Evolutionary conservation across 2,113 vertebrate genomes (phyloP), one percentile per base, ranked within the genome.

Genomic region (Lanius ludovicianus): DNA sequence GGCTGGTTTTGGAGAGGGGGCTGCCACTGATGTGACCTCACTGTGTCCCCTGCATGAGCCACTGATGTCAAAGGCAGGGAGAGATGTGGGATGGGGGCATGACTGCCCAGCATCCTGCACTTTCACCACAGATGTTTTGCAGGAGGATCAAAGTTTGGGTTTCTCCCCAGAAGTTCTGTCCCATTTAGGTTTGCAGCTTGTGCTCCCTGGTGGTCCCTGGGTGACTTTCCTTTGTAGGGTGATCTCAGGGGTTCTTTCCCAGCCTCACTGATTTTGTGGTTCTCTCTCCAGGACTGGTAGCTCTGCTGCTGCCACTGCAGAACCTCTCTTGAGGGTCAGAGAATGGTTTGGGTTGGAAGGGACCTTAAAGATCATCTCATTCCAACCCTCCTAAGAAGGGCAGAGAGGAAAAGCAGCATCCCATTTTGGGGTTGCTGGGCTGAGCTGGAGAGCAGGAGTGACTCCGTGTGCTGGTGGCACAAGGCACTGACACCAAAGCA

Each of bases 241-340:
- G 62, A 11, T 25, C 15, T 37, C 5, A 7, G 37, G 74, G 55
- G 8, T 30, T 30, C 27, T 44, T 81, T 65, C 23, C 50, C 50
- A 35, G 0, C 21, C 52, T 37, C 27, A 7, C 0, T 10, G 52
- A 5, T 39, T 39, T 37, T 15, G 9, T 57, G 80, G 20, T 7
- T 84, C 20, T 69, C 1, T 30, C 62, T 49, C 19, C 0, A 13
- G 64, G 41, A 13, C 21, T 1, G 1, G 33, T 2, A 1, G 33
- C 39, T 78, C 57, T 39, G 46, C 46, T 73, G 47, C 64, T 47
- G 41, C 37, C 1, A 0, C 67, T 33, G n/a, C 42, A 3, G 77
- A 46, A 50, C 46, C 11, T 10, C 56, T 71, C 52, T 9, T 2
- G 2, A 24, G 35, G 20, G 15, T 3, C 44, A 37, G 25, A 44